Conservation (phyloP, 1,140 invertebrate species). For the Drosophila parvula region DNA sequence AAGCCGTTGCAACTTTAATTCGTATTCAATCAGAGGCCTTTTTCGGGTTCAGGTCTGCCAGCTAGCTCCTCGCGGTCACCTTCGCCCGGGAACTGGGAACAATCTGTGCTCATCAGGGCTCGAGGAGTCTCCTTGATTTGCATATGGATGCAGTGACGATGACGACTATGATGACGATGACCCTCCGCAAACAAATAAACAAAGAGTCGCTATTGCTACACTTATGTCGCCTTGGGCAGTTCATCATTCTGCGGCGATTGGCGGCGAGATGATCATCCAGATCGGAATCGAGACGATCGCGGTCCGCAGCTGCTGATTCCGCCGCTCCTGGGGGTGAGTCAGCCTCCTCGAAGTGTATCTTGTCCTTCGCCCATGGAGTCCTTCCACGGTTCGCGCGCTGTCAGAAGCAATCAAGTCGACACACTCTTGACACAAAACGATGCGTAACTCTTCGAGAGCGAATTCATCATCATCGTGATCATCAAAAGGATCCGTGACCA, state of each 20-base stretch:
- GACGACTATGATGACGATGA: constrained; percentile 34
- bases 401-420: constrained; percentile 80
- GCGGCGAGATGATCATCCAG: constrained; percentile 54
- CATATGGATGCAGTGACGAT: constrained; percentile 48
- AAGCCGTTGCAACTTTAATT: constrained; percentile 71
- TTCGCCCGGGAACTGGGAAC: constrained; percentile 49
- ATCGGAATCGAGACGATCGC: constrained; percentile 48
- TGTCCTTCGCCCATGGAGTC: constrained; percentile 40
- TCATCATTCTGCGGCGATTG: constrained; percentile 59
- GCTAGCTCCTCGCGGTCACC: constrained; percentile 32
- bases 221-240: constrained; percentile 70
- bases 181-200: constrained; percentile 72
- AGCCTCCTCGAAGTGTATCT: constrained; percentile 59
- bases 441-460: constrained; percentile 80
- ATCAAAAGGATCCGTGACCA: constrained; percentile 75
- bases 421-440: constrained; percentile 81
- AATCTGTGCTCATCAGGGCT: constrained; percentile 72
- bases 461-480: constrained; percentile 54
- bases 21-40: constrained; percentile 67
- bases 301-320: constrained; percentile 53
- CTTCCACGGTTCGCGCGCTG: constrained; percentile 73
- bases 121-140: constrained; percentile 60
- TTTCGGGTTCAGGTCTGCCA: constrained; percentile 24
- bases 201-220: constrained; percentile 66
- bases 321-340: constrained; percentile 35